phyloP scores from a whole-genome alignment of 2,113 vertebrate species.

The Rhodinocichla rosea region DNA sequence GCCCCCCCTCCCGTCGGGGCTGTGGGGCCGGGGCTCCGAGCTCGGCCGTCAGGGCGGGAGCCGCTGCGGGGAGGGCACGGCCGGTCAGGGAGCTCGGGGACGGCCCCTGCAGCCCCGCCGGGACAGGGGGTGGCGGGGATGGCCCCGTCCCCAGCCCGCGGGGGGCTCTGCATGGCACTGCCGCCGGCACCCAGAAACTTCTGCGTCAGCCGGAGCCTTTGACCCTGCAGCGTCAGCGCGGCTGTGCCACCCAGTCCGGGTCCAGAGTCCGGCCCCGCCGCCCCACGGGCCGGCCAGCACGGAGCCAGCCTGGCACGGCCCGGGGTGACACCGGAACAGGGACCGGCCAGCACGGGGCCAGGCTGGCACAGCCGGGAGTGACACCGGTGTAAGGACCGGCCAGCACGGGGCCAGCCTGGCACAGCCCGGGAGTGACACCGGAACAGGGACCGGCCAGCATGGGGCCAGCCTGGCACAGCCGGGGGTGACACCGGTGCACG shows the following conservation, averaged over 20 bases:
- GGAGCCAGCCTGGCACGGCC: not conserved
- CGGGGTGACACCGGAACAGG: too few relatives aligned
- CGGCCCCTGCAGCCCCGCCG: rapidly evolving
- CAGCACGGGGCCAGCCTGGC: not conserved
- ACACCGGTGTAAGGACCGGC: too few relatives aligned
- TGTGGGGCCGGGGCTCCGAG: not conserved
- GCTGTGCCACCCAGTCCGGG: not conserved
- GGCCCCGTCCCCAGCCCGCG: rapidly evolving
- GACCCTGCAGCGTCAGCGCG: not conserved
- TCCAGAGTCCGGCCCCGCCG: not conserved
- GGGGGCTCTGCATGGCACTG: rapidly evolving
- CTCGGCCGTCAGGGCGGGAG: not conserved
- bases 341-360: too few relatives aligned
- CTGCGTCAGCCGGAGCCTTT: not conserved
- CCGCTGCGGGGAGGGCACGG: not conserved
- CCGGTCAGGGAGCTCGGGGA: not conserved
- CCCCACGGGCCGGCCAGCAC: rapidly evolving
- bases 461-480: not conserved
- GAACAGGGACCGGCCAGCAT: rapidly evolving
- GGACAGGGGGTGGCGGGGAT: rapidly evolving
- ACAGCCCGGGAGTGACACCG: not conserved
- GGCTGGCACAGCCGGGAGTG: too few relatives aligned
- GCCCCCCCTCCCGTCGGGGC: not conserved
- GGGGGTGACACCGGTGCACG: not conserved
- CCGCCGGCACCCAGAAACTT: not conserved